Evolutionary conservation across 2,797 vertebrate species (phyloP).

Genomic region (Pelochelys cantorii): DNA sequence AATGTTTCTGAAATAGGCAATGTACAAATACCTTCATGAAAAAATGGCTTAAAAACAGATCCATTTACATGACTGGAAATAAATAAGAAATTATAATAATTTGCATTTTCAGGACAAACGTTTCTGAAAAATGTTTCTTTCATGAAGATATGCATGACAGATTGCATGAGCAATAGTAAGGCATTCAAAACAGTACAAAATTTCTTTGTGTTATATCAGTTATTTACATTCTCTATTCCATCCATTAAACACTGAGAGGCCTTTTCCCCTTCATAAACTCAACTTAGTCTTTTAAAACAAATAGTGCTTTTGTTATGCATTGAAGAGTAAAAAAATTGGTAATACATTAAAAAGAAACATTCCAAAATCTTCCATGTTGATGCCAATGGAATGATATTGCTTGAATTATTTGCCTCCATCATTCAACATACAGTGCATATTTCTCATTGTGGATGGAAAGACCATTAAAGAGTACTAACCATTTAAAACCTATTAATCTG

Average conservation of each 20-base stretch:
- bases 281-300: constrained; percentile 51
- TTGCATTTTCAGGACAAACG: constrained; percentile 72
- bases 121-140: constrained; percentile 74
- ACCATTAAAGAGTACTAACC: constrained; percentile 17
- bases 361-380: constrained; percentile 26
- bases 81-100: constrained; percentile 51
- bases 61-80: constrained; percentile 12
- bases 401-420: constrained; percentile 8
- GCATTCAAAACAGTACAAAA: constrained; percentile 66
- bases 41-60: constrained; percentile 16
- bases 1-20: neutral
- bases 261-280: constrained; percentile 66
- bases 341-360: neutral
- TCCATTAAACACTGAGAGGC: constrained; percentile 58
- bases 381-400: neutral
- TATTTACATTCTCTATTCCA: constrained; percentile 75
- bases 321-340: constrained; percentile 18
- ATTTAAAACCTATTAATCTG: constrained; percentile 63
- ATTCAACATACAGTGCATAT: neutral
- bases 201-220: constrained; percentile 76
- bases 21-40: neutral
- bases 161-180: constrained; percentile 74
- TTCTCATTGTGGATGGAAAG: constrained; percentile 4
- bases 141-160: constrained; percentile 74
- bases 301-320: constrained; percentile 35